These are phyloP conservation scores for Xenotilapia leptura DNA, from an alignment of 2,113 vertebrate genomes.

Conservation along the genomic window DNA sequence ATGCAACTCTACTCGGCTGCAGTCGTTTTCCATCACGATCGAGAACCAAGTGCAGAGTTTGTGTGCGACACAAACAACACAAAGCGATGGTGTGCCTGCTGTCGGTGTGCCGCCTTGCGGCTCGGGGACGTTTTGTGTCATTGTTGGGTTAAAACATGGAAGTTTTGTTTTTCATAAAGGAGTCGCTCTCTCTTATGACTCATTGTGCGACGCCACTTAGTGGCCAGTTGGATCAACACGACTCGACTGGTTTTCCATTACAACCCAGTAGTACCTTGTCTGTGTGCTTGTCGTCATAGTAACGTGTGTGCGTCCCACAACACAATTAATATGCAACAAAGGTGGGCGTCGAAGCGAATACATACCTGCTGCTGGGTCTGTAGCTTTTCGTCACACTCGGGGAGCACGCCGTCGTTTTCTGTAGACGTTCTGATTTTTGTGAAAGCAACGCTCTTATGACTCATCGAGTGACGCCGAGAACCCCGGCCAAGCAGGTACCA, in stretches of 20 bases:
- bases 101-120: background rate
- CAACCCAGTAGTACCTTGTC: background rate
- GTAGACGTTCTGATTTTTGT: rapidly evolving
- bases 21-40: background rate
- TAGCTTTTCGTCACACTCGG: background rate
- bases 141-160: background rate
- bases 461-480: too few relatives aligned
- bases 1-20: rapidly evolving
- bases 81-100: background rate
- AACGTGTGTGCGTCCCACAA: background rate
- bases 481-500: background rate
- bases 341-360: background rate
- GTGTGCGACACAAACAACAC: background rate
- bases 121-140: background rate
- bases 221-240: background rate
- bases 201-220: background rate
- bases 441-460: background rate
- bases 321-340: background rate
- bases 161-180: background rate
- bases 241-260: background rate
- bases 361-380: background rate
- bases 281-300: background rate
- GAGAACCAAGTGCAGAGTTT: background rate
- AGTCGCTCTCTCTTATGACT: background rate
- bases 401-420: background rate